Conservation (phyloP, 2,113 vertebrate species). For the Chinchilla lanigera region DNA sequence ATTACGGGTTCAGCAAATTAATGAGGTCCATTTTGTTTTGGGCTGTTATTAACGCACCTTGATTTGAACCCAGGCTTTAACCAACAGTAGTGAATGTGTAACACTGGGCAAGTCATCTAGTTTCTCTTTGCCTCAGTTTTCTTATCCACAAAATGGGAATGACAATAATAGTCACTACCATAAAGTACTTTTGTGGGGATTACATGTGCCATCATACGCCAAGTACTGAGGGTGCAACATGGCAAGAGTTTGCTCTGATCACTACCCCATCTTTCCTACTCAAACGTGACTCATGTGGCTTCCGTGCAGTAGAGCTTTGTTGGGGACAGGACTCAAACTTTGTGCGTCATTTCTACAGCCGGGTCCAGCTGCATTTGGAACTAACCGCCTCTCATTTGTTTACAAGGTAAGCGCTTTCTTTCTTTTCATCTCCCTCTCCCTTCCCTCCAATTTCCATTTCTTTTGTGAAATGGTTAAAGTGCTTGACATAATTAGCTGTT, state of each 20-base stretch:
- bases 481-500: conserved; percentile 85
- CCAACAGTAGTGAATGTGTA: neutral
- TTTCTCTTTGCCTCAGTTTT: neutral
- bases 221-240: neutral
- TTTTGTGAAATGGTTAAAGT: conserved; percentile 83
- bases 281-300: neutral
- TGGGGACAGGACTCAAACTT: conserved; percentile 4
- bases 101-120: neutral
- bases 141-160: neutral
- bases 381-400: conserved; percentile 73
- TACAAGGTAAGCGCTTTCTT: conserved; percentile 73
- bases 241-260: neutral
- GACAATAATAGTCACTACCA: neutral
- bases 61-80: neutral
- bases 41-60: neutral
- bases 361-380: conserved; percentile 67
- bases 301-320: neutral
- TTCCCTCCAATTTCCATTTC: conserved; percentile 62
- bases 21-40: neutral
- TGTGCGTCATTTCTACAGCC: conserved; percentile 11
- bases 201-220: neutral
- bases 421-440: conserved; percentile 64
- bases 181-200: neutral
- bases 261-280: neutral
- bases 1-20: neutral